A percentile compares a stretch with the other conserved stretches of the same genome.
Evolutionary conservation across 2,888 invertebrate species (phyloP).

Genomic region (Caenorhabditis doughertyi): DNA sequence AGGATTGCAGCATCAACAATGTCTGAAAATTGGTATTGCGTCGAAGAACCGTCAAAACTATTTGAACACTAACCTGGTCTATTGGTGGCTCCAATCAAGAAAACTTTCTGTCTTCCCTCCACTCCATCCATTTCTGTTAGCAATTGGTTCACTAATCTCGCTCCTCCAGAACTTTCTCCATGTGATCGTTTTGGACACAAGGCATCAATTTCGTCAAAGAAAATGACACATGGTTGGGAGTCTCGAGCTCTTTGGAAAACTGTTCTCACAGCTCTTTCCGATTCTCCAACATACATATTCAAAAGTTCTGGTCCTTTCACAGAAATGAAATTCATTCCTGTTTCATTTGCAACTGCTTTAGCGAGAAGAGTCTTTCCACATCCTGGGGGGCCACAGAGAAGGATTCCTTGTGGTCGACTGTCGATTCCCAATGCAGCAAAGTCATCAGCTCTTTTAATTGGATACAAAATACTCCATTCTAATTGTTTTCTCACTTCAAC

Average conservation of each 20-base stretch:
- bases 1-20: slow-evolving; percentile 96
- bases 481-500: slow-evolving; percentile 92
- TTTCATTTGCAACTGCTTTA: slow-evolving; percentile 98
- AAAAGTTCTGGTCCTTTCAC: slow-evolving; percentile 98
- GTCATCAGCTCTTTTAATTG: slow-evolving; percentile 91
- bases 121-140: slow-evolving; percentile 99
- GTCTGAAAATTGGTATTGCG: slow-evolving; percentile 84
- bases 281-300: slow-evolving; percentile 99
- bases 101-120: slow-evolving; percentile 93
- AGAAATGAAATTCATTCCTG: slow-evolving; percentile 98
- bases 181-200: slow-evolving; percentile 93
- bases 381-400: slow-evolving; percentile 97
- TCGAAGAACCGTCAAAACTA: not conserved
- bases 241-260: slow-evolving; percentile 95
- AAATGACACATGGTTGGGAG: slow-evolving; percentile 97
- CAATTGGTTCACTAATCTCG: slow-evolving; percentile 94
- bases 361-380: slow-evolving; percentile 92
- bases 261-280: slow-evolving; percentile 96
- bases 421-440: slow-evolving; percentile 89
- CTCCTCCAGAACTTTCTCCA: slow-evolving; percentile 85
- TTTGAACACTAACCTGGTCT: slow-evolving; percentile 86
- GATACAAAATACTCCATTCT: slow-evolving; percentile 92
- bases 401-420: slow-evolving; percentile 89
- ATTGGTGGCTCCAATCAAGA: slow-evolving; percentile 96
- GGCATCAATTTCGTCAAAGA: slow-evolving; percentile 98